Base-by-base conservation (phyloP, 2,113 vertebrate species). In the Eolophus roseicapilla region DNA sequence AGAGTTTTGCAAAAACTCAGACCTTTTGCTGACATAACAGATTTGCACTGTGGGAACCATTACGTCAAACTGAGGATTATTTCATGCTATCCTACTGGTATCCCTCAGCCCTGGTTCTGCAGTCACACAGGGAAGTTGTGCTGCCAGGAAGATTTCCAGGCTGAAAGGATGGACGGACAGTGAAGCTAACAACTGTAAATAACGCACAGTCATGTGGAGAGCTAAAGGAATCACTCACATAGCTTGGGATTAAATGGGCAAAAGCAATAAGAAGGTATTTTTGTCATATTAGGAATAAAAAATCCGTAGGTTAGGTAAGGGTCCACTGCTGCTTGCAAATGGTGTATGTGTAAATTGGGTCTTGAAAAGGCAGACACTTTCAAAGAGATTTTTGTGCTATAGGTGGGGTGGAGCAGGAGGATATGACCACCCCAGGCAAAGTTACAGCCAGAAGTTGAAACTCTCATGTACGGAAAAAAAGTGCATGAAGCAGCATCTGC, bases 1-100 rank as follows among this genome's bases (percentile, higher is more conserved):
- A 92, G 24, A 84, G 25, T 82, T 89, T 87, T 95, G 83, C 55
- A 97, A 74, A 94, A 92, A 71, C 77, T 89, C 81, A 52, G 44
- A 57, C 39, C 50, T 78, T 86, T 87, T 89, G 65, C 78, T 85
- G 91, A 75, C 27, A 29, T 64, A 79, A 92, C 20, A 2, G 1
- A 92, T 93, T 79, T 91, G 77, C 39, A 75, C 50, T 23, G 11
- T 65, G n/a, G 62, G 89, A 84, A 69, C 70, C 69, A 87, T 89
- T 91, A 76, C 47, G 39, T 96, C 91, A 93, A 39, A 25, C 12
- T 55, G 55, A 64, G 52, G 11, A 47, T 50, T 85, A 9, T 31
- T 91, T 78, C 10, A 5, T 76, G 65, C 65, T 71, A 3, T 82
- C 43, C 35, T 39, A 13, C 24, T 64, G 74, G 33, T 2, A 3